Base-by-base conservation (phyloP, 2,113 vertebrate genomes). In the Pampusana beccarii region DNA sequence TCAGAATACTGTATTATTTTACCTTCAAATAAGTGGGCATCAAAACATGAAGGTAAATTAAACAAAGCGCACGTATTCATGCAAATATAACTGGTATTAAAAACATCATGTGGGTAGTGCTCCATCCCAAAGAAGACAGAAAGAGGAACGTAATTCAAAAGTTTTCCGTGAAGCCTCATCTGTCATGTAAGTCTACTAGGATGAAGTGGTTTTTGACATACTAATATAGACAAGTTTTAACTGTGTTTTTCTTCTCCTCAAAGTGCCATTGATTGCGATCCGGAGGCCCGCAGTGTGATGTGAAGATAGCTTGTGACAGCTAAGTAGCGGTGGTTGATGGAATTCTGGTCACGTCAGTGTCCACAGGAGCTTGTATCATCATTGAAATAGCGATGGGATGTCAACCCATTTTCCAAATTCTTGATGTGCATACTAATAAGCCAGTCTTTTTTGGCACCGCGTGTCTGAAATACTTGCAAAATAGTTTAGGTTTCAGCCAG, bases 71-170 rank as follows among this genome's bases (percentile, higher is more conserved):
- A 21, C 0, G 4, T 54, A 67, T 66, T 61, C 36, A 29, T 64
- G 29, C 77, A 92, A 80, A 90, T 60, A 9, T n/a, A 71, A 71
- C 51, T 15, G n/a, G 25, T 21, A 28, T 66, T 86, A 61, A 84
- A 78, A 64, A 21, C 26, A 71, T 13, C 11, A 2, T 1, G 11
- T 0, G 0, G 9, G 20, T 38, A 7, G 3, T 0, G 2, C 23
- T 65, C 34, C 44, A 44, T 56, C 83, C 57, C 48, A 79, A 25
- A 92, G 54, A 77, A 50, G 46, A 50, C 36, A 54, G 50, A 34
- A 77, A 65, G 28, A 86, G n/a, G 80, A 89, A 81, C 0, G 1
- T n/a, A 38, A 31, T 54, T 79, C 11, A 10, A 8, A 65, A 65
- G 38, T 65, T 72, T 93, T 75, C 73, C 34, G 17, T 23, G 60